Evolutionary conservation across 2,113 vertebrate genomes (phyloP).

Genomic region (Crotalus viridis): DNA sequence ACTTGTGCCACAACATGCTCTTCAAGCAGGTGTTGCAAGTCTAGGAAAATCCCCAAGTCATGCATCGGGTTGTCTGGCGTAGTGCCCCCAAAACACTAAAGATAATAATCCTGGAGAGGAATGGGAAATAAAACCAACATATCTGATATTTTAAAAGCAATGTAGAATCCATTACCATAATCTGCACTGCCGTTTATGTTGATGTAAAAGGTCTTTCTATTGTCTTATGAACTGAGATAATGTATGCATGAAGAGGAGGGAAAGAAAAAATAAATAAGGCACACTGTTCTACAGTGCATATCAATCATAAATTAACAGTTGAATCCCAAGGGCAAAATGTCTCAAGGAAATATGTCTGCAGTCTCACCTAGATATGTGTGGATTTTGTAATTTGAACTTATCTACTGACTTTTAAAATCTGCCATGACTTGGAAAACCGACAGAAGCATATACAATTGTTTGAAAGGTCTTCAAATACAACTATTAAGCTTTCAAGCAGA

Average conservation of each 20-base stretch:
- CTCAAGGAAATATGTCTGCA: background rate
- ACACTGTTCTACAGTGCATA: background rate
- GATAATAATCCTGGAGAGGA: too few relatives aligned
- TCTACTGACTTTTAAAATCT: background rate
- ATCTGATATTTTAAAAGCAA: background rate
- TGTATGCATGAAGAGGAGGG: background rate
- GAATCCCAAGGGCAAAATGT: background rate
- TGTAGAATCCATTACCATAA: background rate
- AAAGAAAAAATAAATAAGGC: constrained; percentile 2
- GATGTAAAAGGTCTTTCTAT: background rate
- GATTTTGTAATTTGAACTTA: background rate
- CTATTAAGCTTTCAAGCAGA: background rate
- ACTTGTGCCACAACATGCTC: too few relatives aligned
- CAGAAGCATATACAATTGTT: background rate
- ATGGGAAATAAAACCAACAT: background rate
- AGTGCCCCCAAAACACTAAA: too few relatives aligned
- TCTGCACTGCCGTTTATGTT: background rate
- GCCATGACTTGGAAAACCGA: background rate
- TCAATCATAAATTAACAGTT: background rate
- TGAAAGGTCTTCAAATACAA: background rate
- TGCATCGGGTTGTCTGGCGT: too few relatives aligned
- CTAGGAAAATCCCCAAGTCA: too few relatives aligned
- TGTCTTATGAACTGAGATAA: background rate
- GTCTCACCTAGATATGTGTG: fast-evolving
- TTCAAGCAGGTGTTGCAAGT: too few relatives aligned